A percentile compares a stretch with the other conserved stretches of the same genome.
Evolutionary conservation across 2,888 invertebrate species (phyloP).

Genomic region (Cordylochernes scorpioides): DNA sequence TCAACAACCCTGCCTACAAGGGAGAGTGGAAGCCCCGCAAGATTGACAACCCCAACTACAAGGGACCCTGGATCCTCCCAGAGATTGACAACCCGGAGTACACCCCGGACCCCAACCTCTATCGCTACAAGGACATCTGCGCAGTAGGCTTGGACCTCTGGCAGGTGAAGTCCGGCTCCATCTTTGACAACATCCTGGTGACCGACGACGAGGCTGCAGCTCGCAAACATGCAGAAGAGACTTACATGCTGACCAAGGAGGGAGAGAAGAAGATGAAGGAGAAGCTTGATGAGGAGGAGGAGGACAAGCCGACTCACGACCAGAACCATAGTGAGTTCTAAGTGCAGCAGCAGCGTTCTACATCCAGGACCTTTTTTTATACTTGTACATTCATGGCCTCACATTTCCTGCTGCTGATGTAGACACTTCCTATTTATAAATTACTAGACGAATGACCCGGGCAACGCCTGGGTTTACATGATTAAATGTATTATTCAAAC

Average conservation of each 20-base stretch:
- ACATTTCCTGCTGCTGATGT: too few relatives aligned
- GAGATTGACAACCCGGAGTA: constrained; percentile 98
- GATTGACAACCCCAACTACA: constrained; percentile 92
- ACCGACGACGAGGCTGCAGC: constrained; percentile 63
- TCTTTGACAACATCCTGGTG: constrained; percentile 86
- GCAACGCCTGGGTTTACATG: too few relatives aligned
- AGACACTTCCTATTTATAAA: too few relatives aligned
- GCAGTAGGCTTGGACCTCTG: constrained; percentile 78
- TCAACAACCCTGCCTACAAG: constrained; percentile 97
- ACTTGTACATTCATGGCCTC: too few relatives aligned
- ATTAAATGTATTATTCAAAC: too few relatives aligned
- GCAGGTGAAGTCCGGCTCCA: constrained; percentile 97
- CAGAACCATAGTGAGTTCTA: too few relatives aligned
- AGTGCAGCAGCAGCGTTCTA: too few relatives aligned
- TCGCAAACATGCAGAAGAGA: constrained; percentile 30
- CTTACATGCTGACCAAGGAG: constrained; percentile 27
- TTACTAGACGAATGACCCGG: too few relatives aligned
- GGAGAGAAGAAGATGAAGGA: too few relatives aligned
- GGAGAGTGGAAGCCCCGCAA: constrained; percentile 97
- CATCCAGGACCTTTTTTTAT: too few relatives aligned
- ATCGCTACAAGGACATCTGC: constrained; percentile 66
- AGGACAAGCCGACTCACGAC: too few relatives aligned
- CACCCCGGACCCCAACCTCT: constrained; percentile 49
- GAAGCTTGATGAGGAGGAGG: too few relatives aligned
- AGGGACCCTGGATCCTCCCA: constrained; percentile 88